Evolutionary conservation across 2,888 invertebrate species (phyloP).

Genomic region (Sarcophaga carnaria): DNA sequence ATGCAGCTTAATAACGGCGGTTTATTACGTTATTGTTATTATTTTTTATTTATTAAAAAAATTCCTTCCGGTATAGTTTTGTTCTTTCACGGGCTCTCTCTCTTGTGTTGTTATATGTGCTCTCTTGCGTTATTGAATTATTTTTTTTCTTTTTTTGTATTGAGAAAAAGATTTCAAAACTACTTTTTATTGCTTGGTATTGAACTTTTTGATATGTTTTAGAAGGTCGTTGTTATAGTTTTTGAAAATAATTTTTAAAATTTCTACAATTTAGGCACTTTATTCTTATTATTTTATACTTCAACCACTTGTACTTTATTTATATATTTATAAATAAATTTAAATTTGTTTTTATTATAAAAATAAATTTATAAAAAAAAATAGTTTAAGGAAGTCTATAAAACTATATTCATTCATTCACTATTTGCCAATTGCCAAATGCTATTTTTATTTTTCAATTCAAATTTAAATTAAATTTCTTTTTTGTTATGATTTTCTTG

Average conservation of each 20-base stretch:
- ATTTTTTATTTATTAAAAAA: background rate
- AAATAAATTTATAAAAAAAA: slow-evolving; percentile 25
- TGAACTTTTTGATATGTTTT: slow-evolving; percentile 50
- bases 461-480: background rate
- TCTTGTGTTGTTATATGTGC: background rate
- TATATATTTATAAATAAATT: background rate
- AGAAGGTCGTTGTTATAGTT: slow-evolving; percentile 32
- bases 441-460: slow-evolving; percentile 19
- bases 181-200: slow-evolving; percentile 25
- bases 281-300: slow-evolving; percentile 27
- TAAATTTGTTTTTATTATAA: background rate
- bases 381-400: slow-evolving; percentile 40
- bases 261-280: background rate
- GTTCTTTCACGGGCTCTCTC: background rate
- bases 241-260: slow-evolving; percentile 12
- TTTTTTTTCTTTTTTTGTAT: background rate
- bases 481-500: slow-evolving; percentile 15
- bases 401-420: slow-evolving; percentile 1
- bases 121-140: background rate
- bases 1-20: background rate
- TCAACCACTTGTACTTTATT: slow-evolving; percentile 46
- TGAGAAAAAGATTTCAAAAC: slow-evolving; percentile 20
- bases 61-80: background rate
- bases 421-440: slow-evolving; percentile 31
- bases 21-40: background rate